A percentile compares a stretch with the other conserved stretches of the same genome.
These are phyloP conservation scores for Cordylochernes scorpioides DNA, from an alignment of 2,888 invertebrate species.

Conservation along the genomic window DNA sequence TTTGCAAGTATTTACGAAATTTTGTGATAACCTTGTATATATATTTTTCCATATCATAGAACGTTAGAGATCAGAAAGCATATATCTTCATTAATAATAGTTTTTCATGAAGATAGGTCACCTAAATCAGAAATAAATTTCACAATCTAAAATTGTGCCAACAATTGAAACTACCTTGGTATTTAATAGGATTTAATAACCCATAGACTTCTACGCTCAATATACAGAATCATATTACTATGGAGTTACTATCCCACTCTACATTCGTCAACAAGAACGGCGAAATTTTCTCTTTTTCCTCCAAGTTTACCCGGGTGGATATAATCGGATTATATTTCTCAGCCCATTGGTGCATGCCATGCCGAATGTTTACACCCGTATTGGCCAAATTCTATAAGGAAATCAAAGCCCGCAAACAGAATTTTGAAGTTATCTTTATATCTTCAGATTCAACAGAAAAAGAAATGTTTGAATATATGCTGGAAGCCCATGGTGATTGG, in stretches of 20 bases:
- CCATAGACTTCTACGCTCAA: too few species aligned
- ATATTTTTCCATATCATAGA: too few species aligned
- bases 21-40: too few species aligned
- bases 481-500: conserved; percentile 25
- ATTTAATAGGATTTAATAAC: too few species aligned
- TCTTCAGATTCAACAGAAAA: conserved; percentile 24
- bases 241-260: conserved; percentile 8
- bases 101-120: too few species aligned
- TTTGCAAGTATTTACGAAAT: too few species aligned
- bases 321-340: conserved; percentile 27
- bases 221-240: too few species aligned
- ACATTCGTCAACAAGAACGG: conserved; percentile 7
- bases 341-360: conserved; percentile 29
- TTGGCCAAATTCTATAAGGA: conserved; percentile 24
- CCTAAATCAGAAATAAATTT: too few species aligned
- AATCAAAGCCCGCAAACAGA: conserved; percentile 15
- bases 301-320: conserved; percentile 17
- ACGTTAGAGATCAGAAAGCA: too few species aligned
- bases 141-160: too few species aligned
- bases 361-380: conserved; percentile 25
- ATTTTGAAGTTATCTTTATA: conserved; percentile 27
- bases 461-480: conserved; percentile 21
- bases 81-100: too few species aligned
- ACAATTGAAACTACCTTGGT: too few species aligned
- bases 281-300: conserved; percentile 5